A percentile compares a stretch with the other conserved stretches of the same genome.
These are phyloP conservation scores for Tetranychus piercei DNA, from an alignment of 2,888 invertebrate genomes.

Conservation along the genomic window DNA sequence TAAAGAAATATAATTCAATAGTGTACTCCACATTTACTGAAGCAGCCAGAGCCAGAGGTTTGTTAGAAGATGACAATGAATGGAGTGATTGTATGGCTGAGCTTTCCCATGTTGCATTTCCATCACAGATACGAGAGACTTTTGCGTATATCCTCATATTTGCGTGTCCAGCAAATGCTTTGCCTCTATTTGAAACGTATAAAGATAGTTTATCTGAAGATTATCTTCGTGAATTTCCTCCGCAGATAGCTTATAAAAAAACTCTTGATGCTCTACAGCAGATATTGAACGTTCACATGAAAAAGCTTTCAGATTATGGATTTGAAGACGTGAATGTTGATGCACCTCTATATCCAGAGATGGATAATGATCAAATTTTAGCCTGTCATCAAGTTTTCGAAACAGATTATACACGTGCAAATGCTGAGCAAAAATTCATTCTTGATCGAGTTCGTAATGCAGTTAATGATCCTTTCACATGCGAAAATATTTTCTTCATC, in stretches of 20 bases:
- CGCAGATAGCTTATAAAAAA: neutral
- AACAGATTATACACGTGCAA: too few species aligned
- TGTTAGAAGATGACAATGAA: too few species aligned
- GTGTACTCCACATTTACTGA: conserved; percentile 24
- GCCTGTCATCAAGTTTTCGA: too few species aligned
- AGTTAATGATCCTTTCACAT: too few species aligned
- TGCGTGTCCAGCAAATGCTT: too few species aligned
- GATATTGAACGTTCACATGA: neutral
- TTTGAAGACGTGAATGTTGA: neutral
- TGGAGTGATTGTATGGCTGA: too few species aligned
- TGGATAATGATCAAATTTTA: neutral
- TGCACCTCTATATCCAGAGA: neutral
- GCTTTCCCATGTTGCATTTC: conserved; percentile 21
- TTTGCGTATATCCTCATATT: conserved; percentile 23
- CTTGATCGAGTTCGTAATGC: neutral
- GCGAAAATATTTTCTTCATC: too few species aligned
- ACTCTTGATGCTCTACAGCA: neutral
- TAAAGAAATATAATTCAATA: conserved; percentile 26
- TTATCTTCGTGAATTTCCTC: neutral
- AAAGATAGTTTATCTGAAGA: conserved; percentile 19
- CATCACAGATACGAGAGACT: conserved; percentile 25
- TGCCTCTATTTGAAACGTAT: conserved; percentile 23
- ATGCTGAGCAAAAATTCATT: neutral
- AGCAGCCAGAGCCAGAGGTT: conserved; percentile 22
- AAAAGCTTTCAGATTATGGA: neutral